phyloP scores from a whole-genome alignment of 2,797 vertebrate genomes.

The Cercopithecus mitis region DNA sequence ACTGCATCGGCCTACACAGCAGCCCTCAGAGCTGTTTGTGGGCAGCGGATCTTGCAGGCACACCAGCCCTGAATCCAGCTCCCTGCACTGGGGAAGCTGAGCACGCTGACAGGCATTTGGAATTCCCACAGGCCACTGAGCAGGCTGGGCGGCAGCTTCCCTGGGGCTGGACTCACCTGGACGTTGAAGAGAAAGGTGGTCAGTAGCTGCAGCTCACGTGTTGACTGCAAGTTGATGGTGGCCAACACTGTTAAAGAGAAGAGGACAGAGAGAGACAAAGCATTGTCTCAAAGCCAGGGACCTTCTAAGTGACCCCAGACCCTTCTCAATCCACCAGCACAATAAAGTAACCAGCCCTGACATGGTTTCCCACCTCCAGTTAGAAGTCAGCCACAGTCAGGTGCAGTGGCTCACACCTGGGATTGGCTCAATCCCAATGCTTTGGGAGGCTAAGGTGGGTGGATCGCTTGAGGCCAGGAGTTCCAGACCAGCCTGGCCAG shows the following conservation, averaged over 20 bases:
- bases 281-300: neutral
- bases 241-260: constrained; percentile 51
- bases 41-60: fast-evolving
- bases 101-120: fast-evolving
- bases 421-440: neutral
- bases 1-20: fast-evolving
- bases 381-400: neutral
- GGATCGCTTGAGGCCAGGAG: neutral
- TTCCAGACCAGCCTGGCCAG: neutral
- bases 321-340: neutral
- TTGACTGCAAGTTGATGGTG: constrained; percentile 72
- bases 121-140: neutral
- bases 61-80: neutral
- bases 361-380: neutral
- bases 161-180: constrained; percentile 37
- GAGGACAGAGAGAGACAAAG: neutral
- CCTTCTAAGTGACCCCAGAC: neutral
- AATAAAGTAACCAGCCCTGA: neutral
- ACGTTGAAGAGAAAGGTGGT: constrained; percentile 10
- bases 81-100: fast-evolving
- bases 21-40: neutral
- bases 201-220: constrained; percentile 21
- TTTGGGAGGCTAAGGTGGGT: neutral
- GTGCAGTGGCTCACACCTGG: neutral
- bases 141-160: neutral